These are phyloP conservation scores for Cistogaster globosa DNA, from an alignment of 2,888 invertebrate species.

Conservation along the genomic window DNA sequence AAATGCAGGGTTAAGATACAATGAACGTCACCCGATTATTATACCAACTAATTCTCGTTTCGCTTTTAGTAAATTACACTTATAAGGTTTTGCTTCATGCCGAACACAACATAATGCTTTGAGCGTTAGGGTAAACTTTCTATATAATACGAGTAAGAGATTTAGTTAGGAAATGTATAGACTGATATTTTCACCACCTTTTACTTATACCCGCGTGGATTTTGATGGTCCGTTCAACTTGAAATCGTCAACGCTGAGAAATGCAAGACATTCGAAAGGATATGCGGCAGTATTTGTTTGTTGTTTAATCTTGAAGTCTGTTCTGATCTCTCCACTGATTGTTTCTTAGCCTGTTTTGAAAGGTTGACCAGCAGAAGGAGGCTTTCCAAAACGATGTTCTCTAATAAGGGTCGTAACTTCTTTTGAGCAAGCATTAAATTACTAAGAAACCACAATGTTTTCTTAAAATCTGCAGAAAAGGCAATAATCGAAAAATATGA, in stretches of 20 bases:
- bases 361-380: not conserved
- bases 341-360: not conserved
- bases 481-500: not conserved
- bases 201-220: not conserved
- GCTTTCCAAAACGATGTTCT: not conserved
- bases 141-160: not conserved
- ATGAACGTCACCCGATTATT: not conserved
- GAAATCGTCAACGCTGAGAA: not conserved
- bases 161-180: not conserved
- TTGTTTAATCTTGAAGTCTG: not conserved
- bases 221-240: not conserved
- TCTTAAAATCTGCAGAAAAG: not conserved
- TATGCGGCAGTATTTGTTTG: not conserved
- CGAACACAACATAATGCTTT: not conserved
- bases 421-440: not conserved
- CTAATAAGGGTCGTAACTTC: not conserved
- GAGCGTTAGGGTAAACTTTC: not conserved
- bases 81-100: slow-evolving; percentile 9
- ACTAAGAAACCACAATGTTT: not conserved
- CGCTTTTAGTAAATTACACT: not conserved
- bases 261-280: not conserved
- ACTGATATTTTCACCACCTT: not conserved
- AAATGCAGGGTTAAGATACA: not conserved
- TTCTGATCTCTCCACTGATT: not conserved
- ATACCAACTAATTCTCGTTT: not conserved